These are phyloP conservation scores for Amphipyra tragopoginis DNA, from an alignment of 2,888 invertebrate species.

Conservation along the genomic window DNA sequence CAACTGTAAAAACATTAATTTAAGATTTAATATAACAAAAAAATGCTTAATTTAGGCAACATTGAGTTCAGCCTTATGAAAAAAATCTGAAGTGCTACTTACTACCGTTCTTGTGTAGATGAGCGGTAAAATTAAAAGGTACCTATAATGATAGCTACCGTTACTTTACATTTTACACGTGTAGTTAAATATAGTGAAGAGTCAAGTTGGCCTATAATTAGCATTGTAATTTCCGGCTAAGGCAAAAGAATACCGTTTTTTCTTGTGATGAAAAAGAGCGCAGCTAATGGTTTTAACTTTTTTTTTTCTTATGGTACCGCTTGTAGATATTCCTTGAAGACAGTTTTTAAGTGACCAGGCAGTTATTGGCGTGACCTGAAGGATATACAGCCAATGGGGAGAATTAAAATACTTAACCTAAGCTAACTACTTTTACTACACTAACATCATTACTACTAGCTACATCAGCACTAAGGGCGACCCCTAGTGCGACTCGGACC, in stretches of 20 bases:
- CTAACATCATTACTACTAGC: no score
- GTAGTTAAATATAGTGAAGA: neutral
- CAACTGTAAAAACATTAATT: constrained; percentile 16
- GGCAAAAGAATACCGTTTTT: neutral
- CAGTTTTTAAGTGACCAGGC: no score
- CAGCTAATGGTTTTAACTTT: no score
- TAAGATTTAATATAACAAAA: constrained; percentile 3
- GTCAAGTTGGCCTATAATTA: neutral
- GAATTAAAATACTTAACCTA: no score
- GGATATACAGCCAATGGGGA: no score
- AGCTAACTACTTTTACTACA: no score
- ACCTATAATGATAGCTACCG: neutral
- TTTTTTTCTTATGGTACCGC: no score
- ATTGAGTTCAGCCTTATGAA: neutral
- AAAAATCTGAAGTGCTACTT: neutral
- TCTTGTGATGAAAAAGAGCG: no score
- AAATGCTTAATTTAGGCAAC: constrained; percentile 1
- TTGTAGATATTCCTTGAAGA: no score
- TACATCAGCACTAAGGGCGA: no score
- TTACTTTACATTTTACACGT: neutral
- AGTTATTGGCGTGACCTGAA: no score
- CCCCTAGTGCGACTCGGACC: no score
- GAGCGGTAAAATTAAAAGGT: constrained; percentile 19
- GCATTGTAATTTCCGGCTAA: neutral
- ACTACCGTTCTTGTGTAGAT: neutral